These are phyloP conservation scores for Phoxinus phoxinus DNA, from an alignment of 2,113 vertebrate species.

Conservation along the genomic window DNA sequence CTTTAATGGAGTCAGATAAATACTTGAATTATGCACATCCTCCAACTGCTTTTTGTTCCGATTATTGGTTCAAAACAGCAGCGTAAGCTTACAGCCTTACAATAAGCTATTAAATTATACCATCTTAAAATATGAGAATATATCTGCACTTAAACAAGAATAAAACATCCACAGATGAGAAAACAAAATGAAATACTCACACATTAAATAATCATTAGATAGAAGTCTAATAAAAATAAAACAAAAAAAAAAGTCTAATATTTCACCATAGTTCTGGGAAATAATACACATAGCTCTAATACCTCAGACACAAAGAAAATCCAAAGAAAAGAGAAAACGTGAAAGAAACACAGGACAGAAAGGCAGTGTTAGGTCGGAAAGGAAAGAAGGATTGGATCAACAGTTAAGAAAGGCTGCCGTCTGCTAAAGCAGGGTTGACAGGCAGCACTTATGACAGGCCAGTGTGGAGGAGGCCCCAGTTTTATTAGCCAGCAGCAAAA, in stretches of 20 bases:
- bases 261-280: conserved; percentile 16
- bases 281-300: conserved; percentile 31
- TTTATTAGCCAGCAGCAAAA: conserved; percentile 57
- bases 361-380: conserved; percentile 7
- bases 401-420: conserved; percentile 23
- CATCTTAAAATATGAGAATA: not conserved
- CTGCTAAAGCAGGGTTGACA: conserved; percentile 42
- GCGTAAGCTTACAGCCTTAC: too few species aligned
- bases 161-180: not conserved
- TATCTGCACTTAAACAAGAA: not conserved
- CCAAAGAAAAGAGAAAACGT: conserved; percentile 45
- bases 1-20: too few species aligned
- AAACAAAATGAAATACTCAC: conserved; percentile 14
- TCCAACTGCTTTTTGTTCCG: too few species aligned
- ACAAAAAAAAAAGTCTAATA: too few species aligned
- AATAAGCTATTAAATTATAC: not conserved
- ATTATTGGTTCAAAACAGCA: too few species aligned
- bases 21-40: too few species aligned
- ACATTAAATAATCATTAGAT: conserved; percentile 41
- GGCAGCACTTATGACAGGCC: conserved; percentile 45
- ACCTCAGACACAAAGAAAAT: conserved; percentile 27
- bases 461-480: conserved; percentile 40
- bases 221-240: conserved; percentile 5
- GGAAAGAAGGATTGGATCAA: conserved; percentile 14
- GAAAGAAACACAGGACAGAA: conserved; percentile 17